Percentiles rank a stretch among this genome's conserved stretches.
phyloP scores from a whole-genome alignment of 2,888 invertebrate genomes.

The Amiota minor region DNA sequence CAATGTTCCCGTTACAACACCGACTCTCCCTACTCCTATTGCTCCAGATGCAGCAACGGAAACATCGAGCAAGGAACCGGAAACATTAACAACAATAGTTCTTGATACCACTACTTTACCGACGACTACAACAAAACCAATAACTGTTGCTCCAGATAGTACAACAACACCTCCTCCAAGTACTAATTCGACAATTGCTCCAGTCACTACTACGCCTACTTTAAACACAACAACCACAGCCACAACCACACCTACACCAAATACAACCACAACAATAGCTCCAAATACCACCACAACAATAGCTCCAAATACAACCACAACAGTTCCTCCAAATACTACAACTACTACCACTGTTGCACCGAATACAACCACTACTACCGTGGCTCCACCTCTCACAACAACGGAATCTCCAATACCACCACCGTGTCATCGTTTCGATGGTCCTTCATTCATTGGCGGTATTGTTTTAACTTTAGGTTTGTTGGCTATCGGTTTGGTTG shows the following conservation, averaged over 20 bases:
- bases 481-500: slow-evolving; percentile 86
- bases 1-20: slow-evolving; percentile 25
- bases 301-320: slow-evolving; percentile 53
- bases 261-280: slow-evolving; percentile 31
- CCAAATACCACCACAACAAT: slow-evolving; percentile 31
- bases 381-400: slow-evolving; percentile 55
- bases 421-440: slow-evolving; percentile 78
- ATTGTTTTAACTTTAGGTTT: slow-evolving; percentile 87
- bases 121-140: neutral
- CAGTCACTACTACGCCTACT: slow-evolving; percentile 31
- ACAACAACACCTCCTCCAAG: slow-evolving; percentile 33
- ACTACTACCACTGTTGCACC: slow-evolving; percentile 42
- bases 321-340: slow-evolving; percentile 43
- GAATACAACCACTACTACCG: slow-evolving; percentile 50
- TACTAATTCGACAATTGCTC: slow-evolving; percentile 27
- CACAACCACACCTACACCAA: slow-evolving; percentile 18
- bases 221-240: slow-evolving; percentile 34
- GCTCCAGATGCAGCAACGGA: slow-evolving; percentile 43
- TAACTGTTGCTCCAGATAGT: slow-evolving; percentile 3
- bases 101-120: slow-evolving; percentile 12
- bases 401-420: slow-evolving; percentile 65
- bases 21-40: slow-evolving; percentile 38
- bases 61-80: neutral
- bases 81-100: neutral
- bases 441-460: slow-evolving; percentile 87